Evolutionary conservation across 2,113 vertebrate species (phyloP).

Genomic region (Cisticola juncidis): DNA sequence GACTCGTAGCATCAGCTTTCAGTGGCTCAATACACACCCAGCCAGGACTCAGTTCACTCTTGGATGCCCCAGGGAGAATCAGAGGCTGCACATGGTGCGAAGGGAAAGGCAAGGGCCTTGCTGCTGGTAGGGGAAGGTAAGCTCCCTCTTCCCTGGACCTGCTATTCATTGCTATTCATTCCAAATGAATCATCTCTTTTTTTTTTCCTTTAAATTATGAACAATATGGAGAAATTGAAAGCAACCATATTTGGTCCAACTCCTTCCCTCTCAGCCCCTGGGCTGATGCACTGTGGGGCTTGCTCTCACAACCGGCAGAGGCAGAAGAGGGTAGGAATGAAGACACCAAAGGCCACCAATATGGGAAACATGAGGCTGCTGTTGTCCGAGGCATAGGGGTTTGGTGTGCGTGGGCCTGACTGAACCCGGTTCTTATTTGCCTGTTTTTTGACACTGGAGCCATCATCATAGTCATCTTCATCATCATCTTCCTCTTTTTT

Average conservation of each 20-base stretch:
- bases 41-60: constrained; percentile 43
- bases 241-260: constrained; percentile 47
- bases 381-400: constrained; percentile 98
- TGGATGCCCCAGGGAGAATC: constrained; percentile 42
- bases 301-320: constrained; percentile 92
- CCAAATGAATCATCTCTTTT: constrained; percentile 39
- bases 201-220: constrained; percentile 66
- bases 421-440: constrained; percentile 90
- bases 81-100: constrained; percentile 29
- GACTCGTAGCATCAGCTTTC: constrained; percentile 16
- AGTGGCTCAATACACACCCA: neutral
- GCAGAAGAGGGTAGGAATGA: constrained; percentile 99
- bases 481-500: constrained; percentile 90
- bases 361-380: constrained; percentile 99
- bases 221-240: constrained; percentile 74
- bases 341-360: constrained; percentile 96
- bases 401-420: constrained; percentile 94
- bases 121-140: constrained; percentile 48
- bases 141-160: constrained; percentile 38
- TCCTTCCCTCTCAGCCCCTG: constrained; percentile 64
- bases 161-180: constrained; percentile 60
- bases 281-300: constrained; percentile 51
- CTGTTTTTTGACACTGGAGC: constrained; percentile 82
- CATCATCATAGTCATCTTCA: constrained; percentile 88
- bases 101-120: constrained; percentile 36